Base-by-base conservation (phyloP, 2,888 invertebrate species). In the Gasteruption jaculator region DNA sequence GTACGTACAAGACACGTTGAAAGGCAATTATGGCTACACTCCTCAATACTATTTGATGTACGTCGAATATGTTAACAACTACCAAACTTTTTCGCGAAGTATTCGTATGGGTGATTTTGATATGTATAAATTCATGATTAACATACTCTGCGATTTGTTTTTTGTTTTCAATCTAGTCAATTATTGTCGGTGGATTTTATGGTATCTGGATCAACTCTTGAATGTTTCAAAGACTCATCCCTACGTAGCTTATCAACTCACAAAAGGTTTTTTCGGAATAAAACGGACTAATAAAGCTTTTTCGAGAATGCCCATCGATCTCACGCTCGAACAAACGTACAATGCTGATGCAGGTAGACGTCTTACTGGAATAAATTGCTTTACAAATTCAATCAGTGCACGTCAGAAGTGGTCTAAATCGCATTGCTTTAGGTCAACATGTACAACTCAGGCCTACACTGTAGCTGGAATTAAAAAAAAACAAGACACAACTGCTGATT, bases 141-240 rank as follows among this genome's bases (percentile, higher is more conserved):
- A 49, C 2, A 50, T 51, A 48, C 45, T 57, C 18, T 32, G 38
- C 8, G 45, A 48, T 38, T 24, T 57, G 5, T 57, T 56, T 44
- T 53, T 55, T 39, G 30, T 29, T 19, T 37, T 44, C 6, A 55
- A 55, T 42, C 56, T 55, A 33, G 50, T 36, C 33, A 59, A 58
- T 43, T 58, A 58, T 52, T 42, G 51, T 26, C 49, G 59, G 5
- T 67, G 55, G 52, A 33, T 50, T 2, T 53, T 57, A 7, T 32
- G 32, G 48, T 67, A 63, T 37, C 38, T 35, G 32, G 49, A 51
- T 11, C 60, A 62, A 49, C 53, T 66, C 34, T 37, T 48, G 19
- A 61, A 57, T 5, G 50, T 61, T 12, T 44, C 43, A 12, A 41
- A 56, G 42, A 61, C 60, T 35, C 60, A 64, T 48, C 55, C 58